These are phyloP conservation scores for Ptilonorhynchus violaceus DNA, from an alignment of 2,113 vertebrate genomes.

Conservation along the genomic window DNA sequence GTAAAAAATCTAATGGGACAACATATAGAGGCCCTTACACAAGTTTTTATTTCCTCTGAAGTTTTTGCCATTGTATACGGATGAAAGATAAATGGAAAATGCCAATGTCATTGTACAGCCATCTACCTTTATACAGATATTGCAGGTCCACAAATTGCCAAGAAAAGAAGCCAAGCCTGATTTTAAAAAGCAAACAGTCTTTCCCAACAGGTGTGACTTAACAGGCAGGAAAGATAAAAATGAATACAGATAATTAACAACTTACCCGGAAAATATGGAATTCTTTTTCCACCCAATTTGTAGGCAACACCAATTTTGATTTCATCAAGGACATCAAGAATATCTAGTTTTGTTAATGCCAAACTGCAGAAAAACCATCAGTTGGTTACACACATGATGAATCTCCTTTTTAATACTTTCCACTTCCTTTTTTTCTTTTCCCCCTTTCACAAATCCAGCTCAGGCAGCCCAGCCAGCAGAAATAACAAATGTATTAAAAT, in stretches of 20 bases:
- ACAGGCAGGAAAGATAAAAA: not conserved
- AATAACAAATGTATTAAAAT: not conserved
- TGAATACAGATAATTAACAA: not conserved
- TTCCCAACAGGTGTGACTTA: not conserved
- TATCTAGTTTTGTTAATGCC: constrained; percentile 96
- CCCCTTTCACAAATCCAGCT: not conserved
- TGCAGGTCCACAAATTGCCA: not conserved
- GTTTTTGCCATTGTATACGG: not conserved
- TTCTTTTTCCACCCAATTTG: constrained; percentile 91
- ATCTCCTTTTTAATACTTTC: not conserved
- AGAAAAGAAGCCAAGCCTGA: not conserved
- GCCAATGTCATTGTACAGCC: not conserved
- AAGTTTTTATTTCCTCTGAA: not conserved
- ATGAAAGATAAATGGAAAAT: not conserved
- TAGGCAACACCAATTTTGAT: constrained; percentile 94
- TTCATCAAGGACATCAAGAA: constrained; percentile 91
- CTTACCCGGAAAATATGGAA: constrained; percentile 95
- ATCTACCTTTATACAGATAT: not conserved
- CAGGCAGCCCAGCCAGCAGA: not conserved
- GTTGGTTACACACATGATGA: not conserved
- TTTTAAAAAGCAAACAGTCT: not conserved
- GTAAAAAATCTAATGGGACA: not conserved
- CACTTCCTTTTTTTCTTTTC: not conserved
- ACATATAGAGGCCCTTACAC: not conserved
- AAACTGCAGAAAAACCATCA: constrained; percentile 75